Percentiles rank a stretch among this genome's conserved stretches.
phyloP scores from a whole-genome alignment of 2,888 invertebrate species.

The Fragum whitleyi region DNA sequence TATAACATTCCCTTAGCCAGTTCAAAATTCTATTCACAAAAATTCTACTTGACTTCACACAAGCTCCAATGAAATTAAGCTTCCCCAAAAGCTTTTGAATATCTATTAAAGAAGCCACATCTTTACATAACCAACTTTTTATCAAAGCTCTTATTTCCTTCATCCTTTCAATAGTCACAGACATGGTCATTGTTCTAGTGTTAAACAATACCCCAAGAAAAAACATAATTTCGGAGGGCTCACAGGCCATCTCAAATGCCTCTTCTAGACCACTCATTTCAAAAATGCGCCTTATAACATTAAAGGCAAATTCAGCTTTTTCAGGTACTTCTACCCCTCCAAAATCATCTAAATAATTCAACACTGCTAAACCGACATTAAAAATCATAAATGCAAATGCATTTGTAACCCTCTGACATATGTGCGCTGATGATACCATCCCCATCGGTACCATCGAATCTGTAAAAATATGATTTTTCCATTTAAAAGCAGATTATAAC shows the following conservation, averaged over 20 bases:
- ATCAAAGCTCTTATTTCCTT: neutral
- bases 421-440: neutral
- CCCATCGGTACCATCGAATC: neutral
- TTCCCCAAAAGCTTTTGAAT: neutral
- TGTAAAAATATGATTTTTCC: neutral
- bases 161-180: neutral
- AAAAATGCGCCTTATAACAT: no score
- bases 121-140: neutral
- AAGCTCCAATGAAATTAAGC: neutral
- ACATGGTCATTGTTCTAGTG: neutral
- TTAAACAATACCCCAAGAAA: neutral
- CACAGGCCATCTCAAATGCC: neutral
- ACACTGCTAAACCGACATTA: no score
- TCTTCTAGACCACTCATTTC: neutral
- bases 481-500: neutral
- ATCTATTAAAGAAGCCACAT: neutral
- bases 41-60: neutral
- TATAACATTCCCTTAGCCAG: neutral
- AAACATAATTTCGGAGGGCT: neutral
- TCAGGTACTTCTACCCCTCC: neutral
- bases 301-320: neutral
- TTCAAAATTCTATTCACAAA: conserved; percentile 4
- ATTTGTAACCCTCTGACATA: neutral
- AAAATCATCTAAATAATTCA: conserved; percentile 7
- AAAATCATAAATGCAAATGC: neutral